phyloP scores from a whole-genome alignment of 53 echinoderm and acorn worm genomes.

The Arbacia lixula region DNA sequence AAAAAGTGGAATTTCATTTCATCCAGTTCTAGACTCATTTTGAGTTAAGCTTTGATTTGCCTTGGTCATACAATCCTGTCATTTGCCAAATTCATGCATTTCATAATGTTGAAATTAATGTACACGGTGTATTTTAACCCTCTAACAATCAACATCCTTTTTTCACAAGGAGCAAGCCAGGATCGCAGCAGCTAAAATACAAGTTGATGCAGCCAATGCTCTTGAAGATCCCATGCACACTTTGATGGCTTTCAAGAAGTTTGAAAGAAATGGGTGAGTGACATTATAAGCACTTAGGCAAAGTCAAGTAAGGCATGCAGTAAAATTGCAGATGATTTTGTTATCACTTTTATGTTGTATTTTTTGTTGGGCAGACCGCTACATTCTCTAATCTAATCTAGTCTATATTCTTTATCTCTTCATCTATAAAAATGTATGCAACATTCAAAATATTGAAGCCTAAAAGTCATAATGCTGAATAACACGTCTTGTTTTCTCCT shows the following conservation, averaged over 20 bases:
- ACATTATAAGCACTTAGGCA: not conserved
- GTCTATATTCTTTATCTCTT: no score
- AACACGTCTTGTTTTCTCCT: no score
- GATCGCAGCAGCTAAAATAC: conserved; percentile 61
- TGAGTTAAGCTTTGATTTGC: no score
- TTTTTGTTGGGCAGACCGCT: no score
- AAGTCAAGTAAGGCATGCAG: no score
- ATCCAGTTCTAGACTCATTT: no score
- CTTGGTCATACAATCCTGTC: not conserved
- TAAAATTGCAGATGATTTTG: no score
- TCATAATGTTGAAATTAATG: not conserved
- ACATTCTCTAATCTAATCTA: no score
- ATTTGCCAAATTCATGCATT: not conserved
- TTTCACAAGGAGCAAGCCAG: conserved; percentile 80
- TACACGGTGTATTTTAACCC: no score
- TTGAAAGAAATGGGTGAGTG: conserved; percentile 87
- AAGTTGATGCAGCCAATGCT: conserved; percentile 82
- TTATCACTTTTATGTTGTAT: not conserved
- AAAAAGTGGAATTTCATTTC: no score
- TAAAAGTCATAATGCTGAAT: no score
- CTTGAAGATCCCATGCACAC: conserved; percentile 88
- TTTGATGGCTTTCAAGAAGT: conserved; percentile 82
- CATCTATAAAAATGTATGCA: not conserved
- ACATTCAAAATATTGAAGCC: no score
- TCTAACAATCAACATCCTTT: not conserved